These are phyloP conservation scores for Cyclina sinensis DNA, from an alignment of 1,140 invertebrate species.

Conservation along the genomic window DNA sequence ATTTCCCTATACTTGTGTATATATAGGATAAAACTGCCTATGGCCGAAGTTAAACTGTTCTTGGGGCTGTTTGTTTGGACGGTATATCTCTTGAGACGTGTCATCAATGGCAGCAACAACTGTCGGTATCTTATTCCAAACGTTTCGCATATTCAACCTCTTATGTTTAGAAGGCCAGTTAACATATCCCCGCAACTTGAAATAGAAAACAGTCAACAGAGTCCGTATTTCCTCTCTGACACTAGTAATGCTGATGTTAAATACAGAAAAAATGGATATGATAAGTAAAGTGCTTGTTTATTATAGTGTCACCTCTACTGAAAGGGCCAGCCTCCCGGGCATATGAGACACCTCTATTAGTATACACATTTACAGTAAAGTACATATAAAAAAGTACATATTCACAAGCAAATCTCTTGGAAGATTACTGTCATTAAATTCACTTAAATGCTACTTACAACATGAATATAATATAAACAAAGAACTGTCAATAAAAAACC, in stretches of 20 bases:
- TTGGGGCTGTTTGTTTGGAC: neutral
- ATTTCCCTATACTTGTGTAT: neutral
- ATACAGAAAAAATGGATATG: neutral
- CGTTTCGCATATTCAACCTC: neutral
- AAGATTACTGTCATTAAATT: too few species aligned
- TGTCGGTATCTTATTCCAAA: neutral
- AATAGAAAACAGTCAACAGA: neutral
- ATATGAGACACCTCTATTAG: too few species aligned
- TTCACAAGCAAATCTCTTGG: too few species aligned
- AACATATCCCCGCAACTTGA: neutral
- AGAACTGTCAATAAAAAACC: too few species aligned
- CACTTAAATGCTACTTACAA: too few species aligned
- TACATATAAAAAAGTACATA: too few species aligned
- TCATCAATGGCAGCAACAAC: constrained; percentile 9
- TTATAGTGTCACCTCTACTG: too few species aligned
- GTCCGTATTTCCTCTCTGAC: neutral
- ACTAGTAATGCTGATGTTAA: neutral
- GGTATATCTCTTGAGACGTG: neutral
- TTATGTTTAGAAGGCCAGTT: neutral
- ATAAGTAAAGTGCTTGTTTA: too few species aligned
- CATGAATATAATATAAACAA: too few species aligned
- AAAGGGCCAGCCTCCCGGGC: too few species aligned
- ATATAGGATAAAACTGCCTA: neutral
- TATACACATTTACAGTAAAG: too few species aligned
- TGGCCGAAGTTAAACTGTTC: neutral